These are phyloP conservation scores for Drosophila emarginata DNA, from an alignment of 2,888 invertebrate genomes.

Conservation along the genomic window DNA sequence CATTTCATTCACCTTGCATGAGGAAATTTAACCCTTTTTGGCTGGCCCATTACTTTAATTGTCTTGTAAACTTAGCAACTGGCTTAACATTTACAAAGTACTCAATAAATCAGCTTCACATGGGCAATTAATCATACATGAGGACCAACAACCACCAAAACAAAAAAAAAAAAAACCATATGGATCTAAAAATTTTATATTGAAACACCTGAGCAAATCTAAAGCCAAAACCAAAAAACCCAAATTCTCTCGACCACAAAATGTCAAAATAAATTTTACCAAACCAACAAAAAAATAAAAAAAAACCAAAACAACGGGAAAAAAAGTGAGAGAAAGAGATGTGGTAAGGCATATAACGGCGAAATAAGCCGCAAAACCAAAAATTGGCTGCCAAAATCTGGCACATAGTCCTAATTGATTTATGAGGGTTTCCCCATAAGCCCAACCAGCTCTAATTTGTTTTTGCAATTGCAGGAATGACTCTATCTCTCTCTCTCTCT, in stretches of 20 bases:
- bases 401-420: conserved; percentile 79
- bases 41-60: conserved; percentile 57
- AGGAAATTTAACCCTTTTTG: conserved; percentile 5
- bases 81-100: conserved; percentile 31
- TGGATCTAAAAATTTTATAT: conserved; percentile 21
- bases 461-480: conserved; percentile 16
- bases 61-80: conserved; percentile 40
- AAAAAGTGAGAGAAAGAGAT: background rate
- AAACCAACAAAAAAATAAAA: conserved; percentile 10
- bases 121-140: conserved; percentile 62
- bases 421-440: conserved; percentile 71
- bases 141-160: background rate
- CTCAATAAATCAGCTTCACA: conserved; percentile 63
- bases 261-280: conserved; percentile 42
- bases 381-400: conserved; percentile 67
- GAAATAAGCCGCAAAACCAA: conserved; percentile 73
- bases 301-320: conserved; percentile 25
- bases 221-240: conserved; percentile 37
- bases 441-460: conserved; percentile 34
- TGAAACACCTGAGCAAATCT: conserved; percentile 55
- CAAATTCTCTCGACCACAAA: conserved; percentile 36
- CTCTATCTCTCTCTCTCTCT: background rate
- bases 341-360: conserved; percentile 23
- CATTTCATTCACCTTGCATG: too few relatives aligned
- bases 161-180: background rate